phyloP scores from a whole-genome alignment of 2,113 vertebrate species.

The Ranitomeya variabilis region DNA sequence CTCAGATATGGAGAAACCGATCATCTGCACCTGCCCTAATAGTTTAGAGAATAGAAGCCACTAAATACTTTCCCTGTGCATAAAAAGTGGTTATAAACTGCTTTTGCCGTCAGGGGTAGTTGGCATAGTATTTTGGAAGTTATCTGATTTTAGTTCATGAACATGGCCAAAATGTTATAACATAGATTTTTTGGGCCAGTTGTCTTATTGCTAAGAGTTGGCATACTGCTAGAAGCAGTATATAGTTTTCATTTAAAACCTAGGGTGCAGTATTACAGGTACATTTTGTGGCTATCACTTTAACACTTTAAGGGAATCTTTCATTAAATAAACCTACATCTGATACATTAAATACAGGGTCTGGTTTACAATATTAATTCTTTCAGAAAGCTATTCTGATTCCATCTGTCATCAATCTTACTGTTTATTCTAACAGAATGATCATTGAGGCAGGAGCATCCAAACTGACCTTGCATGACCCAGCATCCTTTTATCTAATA shows the following conservation, averaged over 20 bases:
- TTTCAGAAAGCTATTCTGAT: background rate
- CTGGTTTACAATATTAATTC: background rate
- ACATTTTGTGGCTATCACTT: background rate
- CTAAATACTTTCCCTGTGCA: background rate
- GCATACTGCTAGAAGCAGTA: background rate
- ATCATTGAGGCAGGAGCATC: background rate
- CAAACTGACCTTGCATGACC: conserved; percentile 10
- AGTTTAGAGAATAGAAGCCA: background rate
- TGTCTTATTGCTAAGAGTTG: background rate
- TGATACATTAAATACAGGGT: background rate
- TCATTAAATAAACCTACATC: background rate
- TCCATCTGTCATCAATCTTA: background rate
- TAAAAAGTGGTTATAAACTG: background rate
- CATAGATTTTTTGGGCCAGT: background rate
- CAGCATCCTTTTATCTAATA: conserved; percentile 16
- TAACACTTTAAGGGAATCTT: background rate
- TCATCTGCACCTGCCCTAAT: background rate
- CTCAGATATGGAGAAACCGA: no score
- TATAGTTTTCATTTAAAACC: background rate
- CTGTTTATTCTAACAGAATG: conserved; percentile 9
- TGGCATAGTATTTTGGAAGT: background rate
- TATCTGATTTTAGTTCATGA: background rate
- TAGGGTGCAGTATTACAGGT: background rate
- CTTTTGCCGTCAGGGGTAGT: background rate
- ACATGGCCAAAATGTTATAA: background rate